These are phyloP conservation scores for Haliaeetus leucogaster DNA, from an alignment of 2,113 vertebrate genomes.

Conservation along the genomic window DNA sequence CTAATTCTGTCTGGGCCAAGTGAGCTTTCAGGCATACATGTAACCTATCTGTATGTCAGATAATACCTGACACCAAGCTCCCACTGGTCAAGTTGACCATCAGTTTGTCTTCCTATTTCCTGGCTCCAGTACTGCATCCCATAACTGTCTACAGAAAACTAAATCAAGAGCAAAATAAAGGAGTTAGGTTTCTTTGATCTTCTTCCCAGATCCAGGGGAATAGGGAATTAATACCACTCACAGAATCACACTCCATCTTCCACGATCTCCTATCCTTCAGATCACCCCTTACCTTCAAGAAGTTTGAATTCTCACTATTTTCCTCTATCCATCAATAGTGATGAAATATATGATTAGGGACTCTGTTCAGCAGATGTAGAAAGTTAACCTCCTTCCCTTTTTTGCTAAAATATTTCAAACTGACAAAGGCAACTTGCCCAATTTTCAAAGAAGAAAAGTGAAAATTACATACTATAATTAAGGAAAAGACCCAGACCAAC, in stretches of 20 bases:
- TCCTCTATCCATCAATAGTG: not conserved
- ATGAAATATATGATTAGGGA: not conserved
- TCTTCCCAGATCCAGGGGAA: not conserved
- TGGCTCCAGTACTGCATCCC: not conserved
- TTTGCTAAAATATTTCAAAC: not conserved
- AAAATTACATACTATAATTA: not conserved
- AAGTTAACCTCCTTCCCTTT: not conserved
- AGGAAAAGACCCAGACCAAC: not conserved
- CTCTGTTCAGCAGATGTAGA: not conserved
- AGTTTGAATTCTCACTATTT: not conserved
- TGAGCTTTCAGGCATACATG: not conserved
- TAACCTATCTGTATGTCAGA: not conserved
- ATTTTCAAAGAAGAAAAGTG: not conserved
- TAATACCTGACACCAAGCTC: not conserved
- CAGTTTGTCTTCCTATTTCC: not conserved
- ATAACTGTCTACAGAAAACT: not conserved
- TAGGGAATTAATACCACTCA: not conserved
- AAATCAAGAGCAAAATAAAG: not conserved
- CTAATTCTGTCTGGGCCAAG: not conserved
- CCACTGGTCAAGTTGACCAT: not conserved
- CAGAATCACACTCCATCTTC: not conserved
- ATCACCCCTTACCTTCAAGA: not conserved
- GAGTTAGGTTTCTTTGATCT: not conserved
- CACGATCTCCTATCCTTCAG: not conserved
- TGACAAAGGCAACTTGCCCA: not conserved